phyloP scores from a whole-genome alignment of 2,888 invertebrate genomes.

The Augiades crinisus region DNA sequence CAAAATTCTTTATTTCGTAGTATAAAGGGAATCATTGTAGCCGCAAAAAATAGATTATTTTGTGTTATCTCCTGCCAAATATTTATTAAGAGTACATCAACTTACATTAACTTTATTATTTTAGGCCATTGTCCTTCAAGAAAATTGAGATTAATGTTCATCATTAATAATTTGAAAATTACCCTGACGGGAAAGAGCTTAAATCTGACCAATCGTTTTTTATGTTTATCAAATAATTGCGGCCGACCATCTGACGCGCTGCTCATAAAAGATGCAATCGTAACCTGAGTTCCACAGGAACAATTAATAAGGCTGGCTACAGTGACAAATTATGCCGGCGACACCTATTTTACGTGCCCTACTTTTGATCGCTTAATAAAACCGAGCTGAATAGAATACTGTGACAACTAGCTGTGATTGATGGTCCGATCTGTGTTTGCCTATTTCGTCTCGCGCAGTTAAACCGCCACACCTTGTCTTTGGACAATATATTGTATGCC shows the following conservation, averaged over 20 bases:
- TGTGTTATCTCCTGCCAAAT: no score
- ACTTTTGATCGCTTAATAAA: conserved; percentile 60
- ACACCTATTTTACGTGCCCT: conserved; percentile 44
- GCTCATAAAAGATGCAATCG: conserved; percentile 1
- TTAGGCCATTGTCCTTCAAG: no score
- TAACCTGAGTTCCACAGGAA: conserved; percentile 5
- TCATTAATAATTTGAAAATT: no score
- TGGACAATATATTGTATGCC: conserved; percentile 70
- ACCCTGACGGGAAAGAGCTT: background rate
- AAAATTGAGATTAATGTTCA: no score
- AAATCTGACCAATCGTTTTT: background rate
- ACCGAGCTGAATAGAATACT: conserved; percentile 49
- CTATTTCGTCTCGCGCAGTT: conserved; percentile 66
- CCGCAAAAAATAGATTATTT: no score
- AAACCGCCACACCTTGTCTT: conserved; percentile 64
- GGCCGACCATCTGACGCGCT: background rate
- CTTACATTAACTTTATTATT: no score
- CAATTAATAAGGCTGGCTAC: conserved; percentile 12
- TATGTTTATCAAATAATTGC: background rate
- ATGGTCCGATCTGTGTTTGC: conserved; percentile 51
- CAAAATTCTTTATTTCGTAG: no score
- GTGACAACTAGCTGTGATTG: conserved; percentile 62
- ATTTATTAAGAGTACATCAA: no score
- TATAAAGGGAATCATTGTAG: no score
- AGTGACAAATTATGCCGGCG: conserved; percentile 57